Base-by-base conservation (phyloP, 2,888 invertebrate species). In the Agonopterix arenella region DNA sequence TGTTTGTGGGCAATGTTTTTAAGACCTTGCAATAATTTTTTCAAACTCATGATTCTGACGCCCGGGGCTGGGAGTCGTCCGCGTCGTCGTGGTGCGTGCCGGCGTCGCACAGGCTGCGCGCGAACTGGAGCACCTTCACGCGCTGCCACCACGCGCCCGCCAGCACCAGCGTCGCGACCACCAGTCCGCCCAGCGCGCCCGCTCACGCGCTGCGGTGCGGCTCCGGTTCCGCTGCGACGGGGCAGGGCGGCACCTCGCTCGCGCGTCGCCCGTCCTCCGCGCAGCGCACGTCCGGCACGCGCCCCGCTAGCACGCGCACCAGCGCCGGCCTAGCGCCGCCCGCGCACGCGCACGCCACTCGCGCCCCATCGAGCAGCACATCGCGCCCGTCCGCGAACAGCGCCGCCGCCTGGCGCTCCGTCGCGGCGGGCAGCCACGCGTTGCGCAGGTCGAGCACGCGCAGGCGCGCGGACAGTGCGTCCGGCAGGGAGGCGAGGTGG, bases 311-410 rank as follows among this genome's bases (percentile, higher is more conserved):
- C 0, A 2, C 42, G n/a, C 11, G 38, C 38, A 10, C 13, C 18
- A 18, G 18, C 18, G 4, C 18, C 18, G 18, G 18, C 18, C 18
- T 2, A 2, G 18, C 4, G 18, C 18, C 18, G 2, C 4, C 18
- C 4, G 4, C 7, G n/a, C 40, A 38, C 38, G 11, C 11, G 46
- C 36, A n/a, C 5, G 45, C 37, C 41, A 37, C 42, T 13, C 62
- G 62, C 51, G 70, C 69, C 9, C 48, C 47, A 8, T 60, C 55
- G 8, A 70, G 50, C 9, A 46, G 46, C 43, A 65, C 44, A 3
- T 13, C 42, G 48, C 47, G 41, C 48, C 41, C 56, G 55, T 8
- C 13, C 43, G 52, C 45, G 37, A 46, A 18, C 47, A 44, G 41
- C 47, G 36, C 18, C 28, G 9, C 36, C 50, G 44, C 18, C 50